phyloP scores from a whole-genome alignment of 2,113 vertebrate genomes.

The Notothenia coriiceps region DNA sequence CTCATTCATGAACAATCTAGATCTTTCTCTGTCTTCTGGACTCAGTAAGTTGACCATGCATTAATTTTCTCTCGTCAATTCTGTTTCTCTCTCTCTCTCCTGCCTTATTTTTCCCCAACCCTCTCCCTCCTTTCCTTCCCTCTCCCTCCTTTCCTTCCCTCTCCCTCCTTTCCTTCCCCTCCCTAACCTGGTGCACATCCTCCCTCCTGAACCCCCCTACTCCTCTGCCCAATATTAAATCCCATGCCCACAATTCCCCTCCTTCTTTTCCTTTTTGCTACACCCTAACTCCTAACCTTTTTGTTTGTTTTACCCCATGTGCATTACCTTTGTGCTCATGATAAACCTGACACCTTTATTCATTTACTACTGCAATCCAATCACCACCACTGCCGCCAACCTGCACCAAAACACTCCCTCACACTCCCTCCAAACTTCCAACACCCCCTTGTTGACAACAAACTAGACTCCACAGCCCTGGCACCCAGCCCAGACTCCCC shows the following conservation, averaged over 20 bases:
- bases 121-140: not conserved
- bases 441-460: conserved; percentile 69
- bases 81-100: conserved; percentile 69
- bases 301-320: conserved; percentile 33
- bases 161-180: not conserved
- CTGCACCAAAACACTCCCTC: conserved; percentile 78
- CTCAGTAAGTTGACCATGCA: conserved; percentile 81
- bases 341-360: conserved; percentile 64
- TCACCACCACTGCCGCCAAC: conserved; percentile 73
- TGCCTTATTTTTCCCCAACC: conserved; percentile 38
- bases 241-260: conserved; percentile 1
- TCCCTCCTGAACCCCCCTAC: not conserved
- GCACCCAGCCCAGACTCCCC: conserved; percentile 84
- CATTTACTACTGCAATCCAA: conserved; percentile 75
- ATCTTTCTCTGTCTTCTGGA: conserved; percentile 78
- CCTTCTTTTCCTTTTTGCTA: conserved; percentile 43
- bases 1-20: conserved; percentile 71
- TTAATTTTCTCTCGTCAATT: conserved; percentile 83
- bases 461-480: conserved; percentile 80
- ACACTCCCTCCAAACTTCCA: conserved; percentile 77
- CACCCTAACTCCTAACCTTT: not conserved
- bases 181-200: conserved; percentile 21
- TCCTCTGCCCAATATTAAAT: conserved; percentile 11
- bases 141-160: conserved; percentile 14
- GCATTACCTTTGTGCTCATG: conserved; percentile 63